A percentile compares a stretch with the other conserved stretches of the same genome.
These are phyloP conservation scores for Acipenser ruthenus DNA, from an alignment of 2,797 vertebrate genomes.

Conservation along the genomic window DNA sequence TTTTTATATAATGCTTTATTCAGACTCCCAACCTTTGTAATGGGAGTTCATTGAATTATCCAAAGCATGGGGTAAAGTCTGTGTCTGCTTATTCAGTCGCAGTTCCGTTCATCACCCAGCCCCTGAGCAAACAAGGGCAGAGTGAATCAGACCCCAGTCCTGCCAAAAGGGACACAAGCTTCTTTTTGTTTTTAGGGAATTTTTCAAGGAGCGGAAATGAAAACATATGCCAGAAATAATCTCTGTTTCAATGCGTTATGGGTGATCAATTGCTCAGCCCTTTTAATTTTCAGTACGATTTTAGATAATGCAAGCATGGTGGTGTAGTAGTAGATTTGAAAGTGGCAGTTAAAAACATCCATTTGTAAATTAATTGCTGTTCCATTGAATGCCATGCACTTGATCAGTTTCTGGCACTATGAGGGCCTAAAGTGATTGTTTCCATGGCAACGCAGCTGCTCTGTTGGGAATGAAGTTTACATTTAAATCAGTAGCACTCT, in stretches of 20 bases:
- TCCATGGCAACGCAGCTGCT: background rate
- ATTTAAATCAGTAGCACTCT: background rate
- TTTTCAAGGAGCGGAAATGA: background rate
- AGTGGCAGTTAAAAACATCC: background rate
- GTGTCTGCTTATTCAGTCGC: too few species aligned
- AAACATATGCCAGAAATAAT: background rate
- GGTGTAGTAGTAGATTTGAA: background rate
- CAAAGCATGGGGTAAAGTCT: too few species aligned
- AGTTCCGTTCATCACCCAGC: too few species aligned
- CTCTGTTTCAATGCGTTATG: background rate
- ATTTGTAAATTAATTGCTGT: background rate
- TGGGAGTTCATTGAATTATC: too few species aligned
- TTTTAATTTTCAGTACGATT: background rate
- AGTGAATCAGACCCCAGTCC: too few species aligned
- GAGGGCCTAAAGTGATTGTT: background rate
- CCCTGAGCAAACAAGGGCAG: too few species aligned
- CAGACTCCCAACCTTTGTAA: too few species aligned
- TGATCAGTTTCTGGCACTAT: background rate
- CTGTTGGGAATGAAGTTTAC: background rate
- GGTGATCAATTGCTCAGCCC: background rate
- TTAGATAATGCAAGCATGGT: background rate
- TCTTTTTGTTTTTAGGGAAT: background rate
- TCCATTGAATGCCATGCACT: background rate
- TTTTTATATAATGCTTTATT: too few species aligned
- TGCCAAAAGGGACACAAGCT: too few species aligned